Conservation (phyloP, 2,113 vertebrate species). For the Epinephelus lanceolatus region DNA sequence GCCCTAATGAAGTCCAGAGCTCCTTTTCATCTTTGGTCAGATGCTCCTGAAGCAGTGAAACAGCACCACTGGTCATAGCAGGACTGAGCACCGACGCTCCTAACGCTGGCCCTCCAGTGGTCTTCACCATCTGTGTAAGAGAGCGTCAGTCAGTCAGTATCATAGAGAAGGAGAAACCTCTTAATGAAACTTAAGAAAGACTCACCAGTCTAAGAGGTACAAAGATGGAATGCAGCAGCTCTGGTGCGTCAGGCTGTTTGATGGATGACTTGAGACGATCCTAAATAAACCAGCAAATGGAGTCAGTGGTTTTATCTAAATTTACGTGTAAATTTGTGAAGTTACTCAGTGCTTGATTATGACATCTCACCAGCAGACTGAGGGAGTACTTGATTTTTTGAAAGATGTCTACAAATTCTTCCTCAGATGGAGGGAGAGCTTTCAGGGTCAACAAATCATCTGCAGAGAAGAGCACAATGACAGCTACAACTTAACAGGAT, state of each 20-base stretch:
- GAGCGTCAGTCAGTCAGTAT: background rate
- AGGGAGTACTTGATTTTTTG: slow-evolving; percentile 93
- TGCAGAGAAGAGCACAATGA: slow-evolving; percentile 60
- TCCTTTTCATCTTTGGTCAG: slow-evolving; percentile 80
- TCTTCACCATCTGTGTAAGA: slow-evolving; percentile 85
- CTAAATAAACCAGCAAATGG: slow-evolving; percentile 68
- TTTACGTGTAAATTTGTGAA: background rate
- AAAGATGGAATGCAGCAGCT: slow-evolving; percentile 89
- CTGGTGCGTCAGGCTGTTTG: slow-evolving; percentile 83
- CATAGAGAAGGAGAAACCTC: background rate
- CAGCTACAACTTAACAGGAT: background rate
- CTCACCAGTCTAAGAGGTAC: slow-evolving; percentile 86
- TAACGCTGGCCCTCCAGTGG: slow-evolving; percentile 85
- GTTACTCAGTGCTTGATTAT: background rate
- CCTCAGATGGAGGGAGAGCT: slow-evolving; percentile 83
- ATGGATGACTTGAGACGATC: slow-evolving; percentile 87
- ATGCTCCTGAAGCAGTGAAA: slow-evolving; percentile 83
- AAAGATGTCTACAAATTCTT: slow-evolving; percentile 87
- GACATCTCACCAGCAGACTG: slow-evolving; percentile 87
- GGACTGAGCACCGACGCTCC: slow-evolving; percentile 83
- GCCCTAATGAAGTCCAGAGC: slow-evolving; percentile 88
- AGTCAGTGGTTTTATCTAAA: background rate
- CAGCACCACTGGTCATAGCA: slow-evolving; percentile 86
- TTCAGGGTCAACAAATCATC: slow-evolving; percentile 86
- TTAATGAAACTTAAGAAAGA: background rate